Base-by-base conservation (phyloP, 2,888 invertebrate genomes). In the Aspidapion aeneum region DNA sequence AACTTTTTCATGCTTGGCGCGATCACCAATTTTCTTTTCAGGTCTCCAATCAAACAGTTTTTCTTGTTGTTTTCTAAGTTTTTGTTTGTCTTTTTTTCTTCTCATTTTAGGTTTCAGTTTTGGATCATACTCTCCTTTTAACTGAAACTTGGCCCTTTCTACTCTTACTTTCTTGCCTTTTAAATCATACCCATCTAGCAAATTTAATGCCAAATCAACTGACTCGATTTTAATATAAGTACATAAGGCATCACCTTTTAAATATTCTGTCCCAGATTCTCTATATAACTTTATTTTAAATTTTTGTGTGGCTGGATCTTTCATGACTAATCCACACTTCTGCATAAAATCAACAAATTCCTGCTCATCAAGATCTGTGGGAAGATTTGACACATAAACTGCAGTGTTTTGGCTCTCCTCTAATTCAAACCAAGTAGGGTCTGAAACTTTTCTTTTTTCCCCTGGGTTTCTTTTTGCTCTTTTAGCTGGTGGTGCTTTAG, bases 31-130 rank as follows among this genome's bases (percentile, higher is more conserved):
- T 76, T 93, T 85, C 77, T 93, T 94, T 72, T 98, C 98, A 0
- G 98, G 97, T 65, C 94, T 85, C 99, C 99, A 99, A 78, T 96
- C 97, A 78, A 99, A 94, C 57, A 98, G 82, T 76, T 94, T 96
- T 76, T 96, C 93, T 77, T 98, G 94, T 80, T 91, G 90, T 79
- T 94, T 94, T 80, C 93, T 93, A 61, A 94, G 77, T 76, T 96
- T 97, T 69, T 97, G 93, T 72, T 94, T 90, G 68, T 95, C 94
- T 71, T 90, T 90, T 77, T 93, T 93, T 79, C 90, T 91, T 77
- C 90, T 93, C 78, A 91, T 90, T 78, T 94, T 96, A 0, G 95
- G 95, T 78, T 95, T 96, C 61, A 95, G 85, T 0, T 88, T 86
- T 1, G 98, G 98, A 82, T 99, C 94, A 78, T 93, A 99, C 55